Evolutionary conservation across 1,140 invertebrate species (phyloP).

Genomic region (Drosophila trapezifrons): DNA sequence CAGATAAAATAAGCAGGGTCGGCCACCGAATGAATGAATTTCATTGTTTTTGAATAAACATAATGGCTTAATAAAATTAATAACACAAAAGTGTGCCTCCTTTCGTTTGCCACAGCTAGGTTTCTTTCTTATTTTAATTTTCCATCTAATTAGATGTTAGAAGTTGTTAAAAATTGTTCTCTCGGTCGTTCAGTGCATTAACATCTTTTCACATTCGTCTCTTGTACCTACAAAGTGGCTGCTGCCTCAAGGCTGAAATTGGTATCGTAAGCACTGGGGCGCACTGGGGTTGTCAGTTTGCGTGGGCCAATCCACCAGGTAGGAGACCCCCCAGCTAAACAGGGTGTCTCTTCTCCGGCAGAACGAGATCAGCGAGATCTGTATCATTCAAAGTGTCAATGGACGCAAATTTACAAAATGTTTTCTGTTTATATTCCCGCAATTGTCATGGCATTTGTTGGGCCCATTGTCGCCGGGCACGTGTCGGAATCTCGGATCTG

Average conservation of each 20-base stretch:
- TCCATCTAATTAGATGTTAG: neutral
- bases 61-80: too few relatives aligned
- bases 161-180: neutral
- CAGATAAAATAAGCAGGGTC: too few relatives aligned
- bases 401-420: conserved; percentile 53
- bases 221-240: conserved; percentile 54
- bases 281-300: conserved; percentile 1
- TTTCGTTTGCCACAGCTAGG: too few relatives aligned
- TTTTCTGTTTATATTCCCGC: conserved; percentile 23
- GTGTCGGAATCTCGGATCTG: conserved; percentile 45
- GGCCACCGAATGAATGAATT: neutral
- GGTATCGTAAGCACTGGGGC: conserved; percentile 10
- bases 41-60: neutral
- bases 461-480: conserved; percentile 32
- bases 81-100: too few relatives aligned
- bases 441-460: conserved; percentile 37
- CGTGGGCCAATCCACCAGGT: conserved; percentile 17
- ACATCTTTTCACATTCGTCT: conserved; percentile 42
- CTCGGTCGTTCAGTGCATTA: conserved; percentile 31
- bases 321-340: conserved; percentile 33
- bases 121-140: neutral
- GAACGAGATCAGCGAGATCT: conserved; percentile 29
- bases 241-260: conserved; percentile 52
- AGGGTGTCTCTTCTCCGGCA: conserved; percentile 11
- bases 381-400: conserved; percentile 42